Base-by-base conservation (phyloP, 1,140 invertebrate species). In the Tetranychus cinnabarinus region DNA sequence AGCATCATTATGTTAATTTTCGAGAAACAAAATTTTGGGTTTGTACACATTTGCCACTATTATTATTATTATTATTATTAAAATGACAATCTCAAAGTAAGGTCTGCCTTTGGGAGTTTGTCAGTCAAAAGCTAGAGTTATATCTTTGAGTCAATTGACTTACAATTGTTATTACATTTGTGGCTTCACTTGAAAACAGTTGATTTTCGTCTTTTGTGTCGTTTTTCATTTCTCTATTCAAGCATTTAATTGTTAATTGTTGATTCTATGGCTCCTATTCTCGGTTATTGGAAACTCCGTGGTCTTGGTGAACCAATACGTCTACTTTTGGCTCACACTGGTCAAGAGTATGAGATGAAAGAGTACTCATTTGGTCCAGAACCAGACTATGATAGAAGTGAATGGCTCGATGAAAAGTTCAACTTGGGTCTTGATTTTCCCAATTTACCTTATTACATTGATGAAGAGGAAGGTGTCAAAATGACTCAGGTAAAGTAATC, bases 271-370 rank as follows among this genome's bases (percentile, higher is more conserved):
- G 50, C 50, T 52, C 50, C 50, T n/a, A 23, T 52, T 23, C 50
- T 52, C 23, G 79, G 76, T 58, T 83, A 83, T 65, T 86, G 85
- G 68, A 74, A 81, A 56, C 65, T 80, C 0, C 79, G 77, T 63
- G 57, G 57, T 31, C 70, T 84, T 10, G 84, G 72, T 3, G 84
- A 88, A 68, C 75, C 82, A 6, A 81, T 84, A 57, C 76, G 85
- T 46, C 81, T 82, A 57, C 67, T 89, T 2, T 70, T 88, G 0
- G 77, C 76, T 52, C 84, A 86, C 70, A 79, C 76, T 7, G 78
- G 75, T 56, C 72, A 80, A n/a, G 76, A 80, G 35, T 88, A 81
- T 67, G 80, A 83, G 68, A 85, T 88, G 5, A 52, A 52, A 52
- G 2, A 23, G 2, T 52, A 52, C 31, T 33, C 50, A n/a, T 88